Percentiles rank a stretch among this genome's conserved stretches.
phyloP scores from a whole-genome alignment of 2,888 invertebrate species.

The Trachelus tabidus region DNA sequence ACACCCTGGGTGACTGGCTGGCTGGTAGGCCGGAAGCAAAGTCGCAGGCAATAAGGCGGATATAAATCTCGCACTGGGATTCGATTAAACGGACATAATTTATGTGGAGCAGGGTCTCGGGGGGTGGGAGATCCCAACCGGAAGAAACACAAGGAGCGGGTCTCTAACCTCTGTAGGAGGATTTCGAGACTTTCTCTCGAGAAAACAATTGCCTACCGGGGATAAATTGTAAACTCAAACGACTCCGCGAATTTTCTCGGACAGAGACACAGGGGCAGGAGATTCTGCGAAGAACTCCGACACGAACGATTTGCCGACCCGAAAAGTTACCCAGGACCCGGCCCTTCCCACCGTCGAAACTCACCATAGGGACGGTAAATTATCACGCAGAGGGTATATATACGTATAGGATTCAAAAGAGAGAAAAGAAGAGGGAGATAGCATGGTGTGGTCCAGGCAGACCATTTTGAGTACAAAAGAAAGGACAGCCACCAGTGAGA shows the following conservation, averaged over 20 bases:
- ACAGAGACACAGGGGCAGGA: neutral
- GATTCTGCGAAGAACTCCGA: neutral
- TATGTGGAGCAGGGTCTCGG: conserved; percentile 29
- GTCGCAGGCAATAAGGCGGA: conserved; percentile 54
- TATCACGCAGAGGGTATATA: neutral
- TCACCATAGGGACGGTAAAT: neutral
- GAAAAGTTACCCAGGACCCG: neutral
- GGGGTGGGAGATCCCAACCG: neutral
- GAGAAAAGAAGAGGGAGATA: neutral
- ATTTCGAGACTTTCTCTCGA: conserved; percentile 36
- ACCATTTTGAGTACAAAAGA: neutral
- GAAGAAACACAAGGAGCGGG: neutral
- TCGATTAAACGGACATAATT: conserved; percentile 61
- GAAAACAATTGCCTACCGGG: conserved; percentile 53
- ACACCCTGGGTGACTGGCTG: neutral
- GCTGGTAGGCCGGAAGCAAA: conserved; percentile 35
- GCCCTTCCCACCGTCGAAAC: neutral
- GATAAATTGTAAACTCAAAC: conserved; percentile 42
- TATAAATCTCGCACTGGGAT: conserved; percentile 58
- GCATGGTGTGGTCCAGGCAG: neutral
- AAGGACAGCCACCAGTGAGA: neutral
- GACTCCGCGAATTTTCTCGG: conserved; percentile 6
- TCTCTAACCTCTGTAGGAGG: neutral
- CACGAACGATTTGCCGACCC: neutral
- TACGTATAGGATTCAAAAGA: neutral